Conservation (phyloP, 2,888 invertebrate genomes). For the Reticulitermes lucifugus region DNA sequence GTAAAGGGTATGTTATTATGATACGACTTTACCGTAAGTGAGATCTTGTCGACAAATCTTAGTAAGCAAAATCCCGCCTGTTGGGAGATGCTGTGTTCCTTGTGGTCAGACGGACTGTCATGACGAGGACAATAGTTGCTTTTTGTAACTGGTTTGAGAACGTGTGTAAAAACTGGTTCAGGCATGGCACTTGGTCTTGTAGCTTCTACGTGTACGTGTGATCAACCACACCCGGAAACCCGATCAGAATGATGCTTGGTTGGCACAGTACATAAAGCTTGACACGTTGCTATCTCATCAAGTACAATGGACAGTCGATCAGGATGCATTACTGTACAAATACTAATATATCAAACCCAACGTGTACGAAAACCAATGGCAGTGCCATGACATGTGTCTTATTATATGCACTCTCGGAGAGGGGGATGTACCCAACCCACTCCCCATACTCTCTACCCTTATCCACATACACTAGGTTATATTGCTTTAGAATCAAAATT, state of each 20-base stretch:
- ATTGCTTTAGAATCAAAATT: background rate
- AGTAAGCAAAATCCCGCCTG: too few relatives aligned
- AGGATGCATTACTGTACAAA: background rate
- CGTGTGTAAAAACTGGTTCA: too few relatives aligned
- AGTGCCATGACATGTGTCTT: conserved; percentile 4
- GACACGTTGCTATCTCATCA: background rate
- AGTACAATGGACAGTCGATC: background rate
- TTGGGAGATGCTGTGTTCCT: too few relatives aligned
- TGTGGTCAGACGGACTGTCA: too few relatives aligned
- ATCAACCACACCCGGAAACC: too few relatives aligned
- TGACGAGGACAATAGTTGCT: too few relatives aligned
- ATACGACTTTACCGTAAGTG: too few relatives aligned
- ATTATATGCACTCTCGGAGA: background rate
- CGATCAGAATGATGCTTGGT: background rate
- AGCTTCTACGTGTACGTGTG: too few relatives aligned
- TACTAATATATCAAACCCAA: background rate
- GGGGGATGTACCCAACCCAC: background rate
- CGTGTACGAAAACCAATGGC: background rate
- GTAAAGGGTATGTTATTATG: too few relatives aligned
- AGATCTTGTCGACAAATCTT: too few relatives aligned
- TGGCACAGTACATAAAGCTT: background rate
- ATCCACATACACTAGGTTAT: background rate
- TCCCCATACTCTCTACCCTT: background rate
- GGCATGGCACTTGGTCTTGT: too few relatives aligned
- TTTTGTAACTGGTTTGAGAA: too few relatives aligned